phyloP scores from a whole-genome alignment of 2,797 vertebrate genomes.

The Lepilemur septentrionalis region DNA sequence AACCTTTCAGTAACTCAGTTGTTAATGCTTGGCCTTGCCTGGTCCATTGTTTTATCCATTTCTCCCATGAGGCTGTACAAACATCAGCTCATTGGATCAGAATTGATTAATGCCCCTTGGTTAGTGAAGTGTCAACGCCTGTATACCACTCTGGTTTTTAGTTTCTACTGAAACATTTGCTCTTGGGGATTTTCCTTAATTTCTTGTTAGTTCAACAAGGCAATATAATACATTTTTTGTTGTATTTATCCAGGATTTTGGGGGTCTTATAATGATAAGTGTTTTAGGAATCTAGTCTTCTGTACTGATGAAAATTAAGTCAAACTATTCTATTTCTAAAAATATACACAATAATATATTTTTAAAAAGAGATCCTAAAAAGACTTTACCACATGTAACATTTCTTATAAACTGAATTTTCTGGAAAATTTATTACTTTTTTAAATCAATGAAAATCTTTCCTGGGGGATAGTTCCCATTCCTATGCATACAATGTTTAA shows the following conservation, averaged over 20 bases:
- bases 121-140: neutral
- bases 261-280: neutral
- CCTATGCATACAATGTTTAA: neutral
- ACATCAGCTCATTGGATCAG: neutral
- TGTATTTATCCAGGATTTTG: neutral
- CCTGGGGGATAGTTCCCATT: neutral
- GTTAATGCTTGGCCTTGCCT: neutral
- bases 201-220: neutral
- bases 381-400: neutral
- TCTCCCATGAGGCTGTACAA: neutral
- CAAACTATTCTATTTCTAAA: neutral
- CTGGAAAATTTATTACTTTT: neutral
- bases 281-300: neutral
- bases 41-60: neutral
- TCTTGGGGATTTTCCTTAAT: neutral
- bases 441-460: neutral
- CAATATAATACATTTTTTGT: neutral
- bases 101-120: neutral
- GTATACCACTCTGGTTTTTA: neutral
- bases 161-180: neutral
- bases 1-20: neutral
- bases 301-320: neutral
- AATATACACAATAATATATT: neutral
- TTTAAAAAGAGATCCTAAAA: neutral
- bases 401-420: neutral